These are phyloP conservation scores for Crenuchus spilurus DNA, from an alignment of 2,797 vertebrate species.

Conservation along the genomic window DNA sequence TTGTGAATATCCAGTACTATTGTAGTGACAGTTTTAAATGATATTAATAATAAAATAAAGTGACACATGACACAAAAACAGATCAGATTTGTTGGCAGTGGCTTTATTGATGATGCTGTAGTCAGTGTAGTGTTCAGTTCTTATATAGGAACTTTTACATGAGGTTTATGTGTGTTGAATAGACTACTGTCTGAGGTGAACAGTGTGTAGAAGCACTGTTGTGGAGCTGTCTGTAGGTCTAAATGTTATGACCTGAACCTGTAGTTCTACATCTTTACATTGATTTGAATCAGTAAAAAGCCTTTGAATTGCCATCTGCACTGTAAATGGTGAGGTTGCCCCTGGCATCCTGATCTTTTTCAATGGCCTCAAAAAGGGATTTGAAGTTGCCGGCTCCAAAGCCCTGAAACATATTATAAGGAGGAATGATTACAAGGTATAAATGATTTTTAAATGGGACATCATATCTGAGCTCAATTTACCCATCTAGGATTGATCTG, in stretches of 20 bases:
- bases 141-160: neutral
- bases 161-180: neutral
- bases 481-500: too few species aligned
- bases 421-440: neutral
- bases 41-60: too few species aligned
- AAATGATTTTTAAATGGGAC: too few species aligned
- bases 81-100: too few species aligned
- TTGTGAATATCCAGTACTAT: too few species aligned
- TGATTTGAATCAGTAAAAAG: conserved; percentile 65
- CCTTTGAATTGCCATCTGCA: conserved; percentile 63
- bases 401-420: conserved; percentile 72
- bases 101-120: conserved; percentile 56
- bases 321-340: conserved; percentile 81
- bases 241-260: neutral
- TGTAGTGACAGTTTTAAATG: too few species aligned
- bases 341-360: conserved; percentile 83
- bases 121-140: neutral
- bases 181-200: neutral
- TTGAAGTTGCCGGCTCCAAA: conserved; percentile 88
- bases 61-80: too few species aligned
- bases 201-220: neutral
- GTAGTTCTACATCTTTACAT: neutral
- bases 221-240: neutral
- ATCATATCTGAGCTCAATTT: too few species aligned
- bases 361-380: conserved; percentile 87